phyloP scores from a whole-genome alignment of 2,888 invertebrate species.

The Pinctada fucata region DNA sequence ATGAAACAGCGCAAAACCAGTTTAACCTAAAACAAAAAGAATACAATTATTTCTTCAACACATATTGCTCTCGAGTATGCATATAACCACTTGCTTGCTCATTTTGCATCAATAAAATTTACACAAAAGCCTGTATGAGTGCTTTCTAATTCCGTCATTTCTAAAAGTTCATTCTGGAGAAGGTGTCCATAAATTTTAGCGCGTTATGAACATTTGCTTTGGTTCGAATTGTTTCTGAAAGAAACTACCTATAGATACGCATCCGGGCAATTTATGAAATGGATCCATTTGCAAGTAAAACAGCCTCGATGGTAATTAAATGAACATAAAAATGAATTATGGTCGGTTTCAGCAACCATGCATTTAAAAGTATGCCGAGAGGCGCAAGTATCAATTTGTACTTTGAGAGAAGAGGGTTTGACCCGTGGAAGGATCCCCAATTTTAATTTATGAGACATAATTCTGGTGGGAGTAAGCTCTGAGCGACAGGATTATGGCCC shows the following conservation, averaged over 20 bases:
- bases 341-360: constrained; percentile 14
- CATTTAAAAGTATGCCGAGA: background rate
- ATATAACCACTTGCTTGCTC: too few species aligned
- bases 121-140: too few species aligned
- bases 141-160: too few species aligned
- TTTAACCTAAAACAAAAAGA: too few species aligned
- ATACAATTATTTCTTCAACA: too few species aligned
- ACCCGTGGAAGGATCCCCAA: background rate
- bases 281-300: constrained; percentile 25
- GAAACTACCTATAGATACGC: background rate
- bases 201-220: constrained; percentile 3
- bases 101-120: too few species aligned
- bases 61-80: too few species aligned
- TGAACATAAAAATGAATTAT: constrained; percentile 43
- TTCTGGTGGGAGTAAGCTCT: background rate
- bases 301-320: constrained; percentile 38
- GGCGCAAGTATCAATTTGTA: constrained; percentile 1
- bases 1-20: too few species aligned
- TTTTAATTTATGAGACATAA: background rate
- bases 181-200: background rate
- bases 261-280: constrained; percentile 35
- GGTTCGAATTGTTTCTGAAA: background rate
- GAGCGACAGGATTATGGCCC: too few species aligned
- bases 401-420: background rate
- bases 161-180: too few species aligned